These are phyloP conservation scores for Agrypnia vestita DNA, from an alignment of 1,140 invertebrate genomes.

Conservation along the genomic window DNA sequence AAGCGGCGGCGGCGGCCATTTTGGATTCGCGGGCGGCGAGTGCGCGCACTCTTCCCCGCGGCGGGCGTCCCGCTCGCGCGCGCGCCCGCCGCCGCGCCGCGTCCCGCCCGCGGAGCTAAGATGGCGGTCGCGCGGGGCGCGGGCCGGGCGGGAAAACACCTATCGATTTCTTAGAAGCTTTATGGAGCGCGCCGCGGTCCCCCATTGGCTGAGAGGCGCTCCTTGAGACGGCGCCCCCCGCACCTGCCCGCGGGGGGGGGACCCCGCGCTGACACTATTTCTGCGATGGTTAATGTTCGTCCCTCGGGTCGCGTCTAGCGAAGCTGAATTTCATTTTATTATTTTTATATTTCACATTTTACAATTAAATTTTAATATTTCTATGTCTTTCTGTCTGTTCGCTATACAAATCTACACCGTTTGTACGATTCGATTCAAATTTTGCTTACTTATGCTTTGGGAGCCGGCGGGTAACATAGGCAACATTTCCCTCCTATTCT, in stretches of 20 bases:
- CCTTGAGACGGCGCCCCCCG: conserved; percentile 23
- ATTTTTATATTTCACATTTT: too few species aligned
- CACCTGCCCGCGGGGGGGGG: neutral
- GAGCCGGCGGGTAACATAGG: too few species aligned
- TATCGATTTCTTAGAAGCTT: conserved; percentile 53
- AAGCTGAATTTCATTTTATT: too few species aligned
- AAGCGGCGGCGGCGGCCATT: conserved; percentile 38
- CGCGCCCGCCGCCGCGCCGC: neutral
- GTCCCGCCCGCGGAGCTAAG: conserved; percentile 39
- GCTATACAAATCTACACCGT: too few species aligned
- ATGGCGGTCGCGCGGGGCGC: conserved; percentile 30
- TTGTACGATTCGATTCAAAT: too few species aligned
- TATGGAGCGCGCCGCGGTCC: conserved; percentile 22
- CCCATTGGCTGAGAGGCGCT: conserved; percentile 20
- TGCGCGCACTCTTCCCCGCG: neutral
- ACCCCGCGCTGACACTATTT: too few species aligned
- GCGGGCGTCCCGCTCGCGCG: neutral
- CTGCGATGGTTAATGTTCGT: too few species aligned
- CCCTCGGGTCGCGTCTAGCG: too few species aligned
- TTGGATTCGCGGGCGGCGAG: conserved; percentile 44
- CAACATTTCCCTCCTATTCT: too few species aligned
- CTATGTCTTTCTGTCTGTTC: too few species aligned
- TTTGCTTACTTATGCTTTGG: too few species aligned
- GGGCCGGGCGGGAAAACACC: conserved; percentile 20
- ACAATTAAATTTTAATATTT: too few species aligned